A percentile compares a stretch with the other conserved stretches of the same genome.
Evolutionary conservation across 2,113 vertebrate genomes (phyloP).

Genomic region (Neodon shergylaensis): DNA sequence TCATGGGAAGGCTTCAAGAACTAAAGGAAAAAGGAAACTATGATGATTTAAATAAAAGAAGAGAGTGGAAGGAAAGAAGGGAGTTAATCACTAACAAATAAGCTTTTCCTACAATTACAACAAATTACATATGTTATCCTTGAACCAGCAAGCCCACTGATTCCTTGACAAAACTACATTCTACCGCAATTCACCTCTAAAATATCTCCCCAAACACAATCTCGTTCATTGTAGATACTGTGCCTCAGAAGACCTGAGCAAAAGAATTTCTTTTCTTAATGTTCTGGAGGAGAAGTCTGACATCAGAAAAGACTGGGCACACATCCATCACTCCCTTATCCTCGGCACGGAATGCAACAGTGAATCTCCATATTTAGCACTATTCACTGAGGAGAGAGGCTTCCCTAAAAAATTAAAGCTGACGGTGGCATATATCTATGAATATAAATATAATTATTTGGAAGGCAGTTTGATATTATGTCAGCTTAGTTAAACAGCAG

Average conservation of each 20-base stretch:
- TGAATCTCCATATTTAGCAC: neutral
- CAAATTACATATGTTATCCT: neutral
- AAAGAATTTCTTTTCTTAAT: neutral
- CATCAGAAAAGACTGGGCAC: neutral
- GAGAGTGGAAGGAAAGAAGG: neutral
- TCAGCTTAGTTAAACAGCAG: neutral
- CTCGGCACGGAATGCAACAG: too few species aligned
- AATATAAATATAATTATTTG: neutral
- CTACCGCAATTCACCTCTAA: neutral
- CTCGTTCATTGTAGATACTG: neutral
- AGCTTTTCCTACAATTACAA: neutral
- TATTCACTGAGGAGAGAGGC: neutral
- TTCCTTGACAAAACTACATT: conserved; percentile 19
- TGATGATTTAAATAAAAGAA: neutral
- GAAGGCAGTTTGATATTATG: too few species aligned
- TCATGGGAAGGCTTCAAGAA: neutral
- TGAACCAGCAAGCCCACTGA: neutral
- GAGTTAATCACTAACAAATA: neutral
- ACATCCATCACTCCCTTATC: neutral
- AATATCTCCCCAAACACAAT: neutral
- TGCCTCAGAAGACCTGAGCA: neutral
- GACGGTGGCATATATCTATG: too few species aligned
- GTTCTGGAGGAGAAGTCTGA: neutral
- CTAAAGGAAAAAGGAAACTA: neutral
- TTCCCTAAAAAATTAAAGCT: neutral